A percentile compares a stretch with the other conserved stretches of the same genome.
Conservation (phyloP, 2,113 vertebrate genomes). For the Scomber colias region DNA sequence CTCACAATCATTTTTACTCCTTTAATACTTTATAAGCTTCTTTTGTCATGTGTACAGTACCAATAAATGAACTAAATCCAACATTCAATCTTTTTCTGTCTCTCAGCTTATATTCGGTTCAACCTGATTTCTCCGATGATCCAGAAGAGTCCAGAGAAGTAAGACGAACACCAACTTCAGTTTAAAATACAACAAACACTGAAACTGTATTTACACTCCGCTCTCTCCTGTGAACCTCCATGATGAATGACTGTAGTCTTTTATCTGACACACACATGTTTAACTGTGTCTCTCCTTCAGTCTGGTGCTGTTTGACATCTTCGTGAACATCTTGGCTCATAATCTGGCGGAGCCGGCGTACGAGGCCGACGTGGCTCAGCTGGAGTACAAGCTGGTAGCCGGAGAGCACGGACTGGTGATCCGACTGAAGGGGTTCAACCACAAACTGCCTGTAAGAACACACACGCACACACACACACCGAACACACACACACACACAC, state of each 20-base stretch:
- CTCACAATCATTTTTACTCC: no score
- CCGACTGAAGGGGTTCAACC: conserved; percentile 95
- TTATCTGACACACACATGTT: background rate
- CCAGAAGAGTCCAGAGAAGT: conserved; percentile 94
- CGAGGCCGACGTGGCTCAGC: conserved; percentile 93
- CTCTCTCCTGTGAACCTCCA: no score
- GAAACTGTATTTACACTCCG: no score
- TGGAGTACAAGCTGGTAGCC: conserved; percentile 93
- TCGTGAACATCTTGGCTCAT: conserved; percentile 94
- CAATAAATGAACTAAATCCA: no score
- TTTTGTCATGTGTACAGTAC: no score
- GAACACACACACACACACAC: background rate
- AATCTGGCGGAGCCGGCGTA: conserved; percentile 95
- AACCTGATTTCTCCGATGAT: conserved; percentile 94
- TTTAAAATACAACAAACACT: no score
- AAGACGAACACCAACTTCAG: conserved; percentile 65
- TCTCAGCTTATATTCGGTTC: conserved; percentile 92
- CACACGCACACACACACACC: accelerated
- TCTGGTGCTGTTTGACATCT: conserved; percentile 93
- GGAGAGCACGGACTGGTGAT: conserved; percentile 93
- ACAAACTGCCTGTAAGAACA: conserved; percentile 92
- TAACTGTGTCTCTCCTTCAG: conserved; percentile 62
- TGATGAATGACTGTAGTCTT: no score
- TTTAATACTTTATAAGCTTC: no score
- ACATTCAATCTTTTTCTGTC: conserved; percentile 34